phyloP scores from a whole-genome alignment of 1,140 invertebrate genomes.

The Drosophila rufa region DNA sequence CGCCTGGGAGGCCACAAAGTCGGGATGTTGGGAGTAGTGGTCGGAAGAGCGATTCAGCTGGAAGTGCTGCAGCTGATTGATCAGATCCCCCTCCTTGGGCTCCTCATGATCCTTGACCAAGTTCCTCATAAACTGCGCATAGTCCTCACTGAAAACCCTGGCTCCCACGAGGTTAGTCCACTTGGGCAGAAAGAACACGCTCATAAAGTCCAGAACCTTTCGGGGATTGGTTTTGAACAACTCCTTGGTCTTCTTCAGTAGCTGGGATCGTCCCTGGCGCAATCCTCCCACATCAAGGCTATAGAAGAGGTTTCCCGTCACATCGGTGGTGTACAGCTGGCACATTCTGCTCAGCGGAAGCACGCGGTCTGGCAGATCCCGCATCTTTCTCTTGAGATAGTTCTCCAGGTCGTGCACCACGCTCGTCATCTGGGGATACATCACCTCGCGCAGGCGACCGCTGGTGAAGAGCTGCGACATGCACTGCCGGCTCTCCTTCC shows the following conservation, averaged over 20 bases:
- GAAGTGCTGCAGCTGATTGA: constrained; percentile 86
- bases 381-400: constrained; percentile 36
- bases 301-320: constrained; percentile 87
- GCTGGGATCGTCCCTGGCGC: constrained; percentile 84
- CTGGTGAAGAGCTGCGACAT: constrained; percentile 87
- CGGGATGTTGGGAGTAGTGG: constrained; percentile 85
- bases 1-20: constrained; percentile 88
- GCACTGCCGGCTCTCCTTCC: constrained; percentile 86
- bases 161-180: constrained; percentile 48
- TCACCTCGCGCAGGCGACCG: constrained; percentile 86
- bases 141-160: constrained; percentile 67
- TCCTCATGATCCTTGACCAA: constrained; percentile 27
- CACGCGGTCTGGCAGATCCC: constrained; percentile 7
- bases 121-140: constrained; percentile 71
- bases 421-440: constrained; percentile 85
- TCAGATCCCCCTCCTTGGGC: constrained; percentile 79
- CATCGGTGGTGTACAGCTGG: constrained; percentile 86
- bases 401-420: constrained; percentile 60
- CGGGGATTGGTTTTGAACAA: constrained; percentile 82
- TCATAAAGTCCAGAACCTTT: constrained; percentile 78
- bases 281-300: constrained; percentile 87
- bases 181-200: constrained; percentile 85
- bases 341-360: constrained; percentile 67
- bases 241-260: constrained; percentile 80
- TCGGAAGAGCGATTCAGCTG: constrained; percentile 41